Percentiles rank a stretch among this genome's conserved stretches.
phyloP scores from a whole-genome alignment of 2,797 vertebrate genomes.

The Pteropus rufus region DNA sequence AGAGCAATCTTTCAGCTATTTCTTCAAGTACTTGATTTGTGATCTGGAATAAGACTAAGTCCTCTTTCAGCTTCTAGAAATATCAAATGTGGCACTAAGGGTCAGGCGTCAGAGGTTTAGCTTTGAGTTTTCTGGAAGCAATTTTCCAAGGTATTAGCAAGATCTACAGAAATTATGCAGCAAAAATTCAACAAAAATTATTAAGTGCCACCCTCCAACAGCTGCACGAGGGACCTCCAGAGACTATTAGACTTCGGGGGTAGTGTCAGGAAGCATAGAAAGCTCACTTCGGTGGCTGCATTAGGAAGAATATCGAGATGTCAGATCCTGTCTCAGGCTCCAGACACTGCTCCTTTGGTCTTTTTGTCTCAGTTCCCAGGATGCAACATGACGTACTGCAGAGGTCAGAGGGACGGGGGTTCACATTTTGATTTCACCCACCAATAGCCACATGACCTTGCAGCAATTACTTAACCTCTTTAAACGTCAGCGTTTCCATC shows the following conservation, averaged over 20 bases:
- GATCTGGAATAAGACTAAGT: conserved; percentile 64
- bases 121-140: conserved; percentile 27
- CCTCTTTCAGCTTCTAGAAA: conserved; percentile 41
- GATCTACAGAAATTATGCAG: neutral
- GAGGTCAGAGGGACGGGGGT: neutral
- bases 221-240: neutral
- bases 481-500: neutral
- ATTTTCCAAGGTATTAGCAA: neutral
- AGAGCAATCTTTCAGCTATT: conserved; percentile 63
- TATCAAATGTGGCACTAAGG: neutral
- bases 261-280: neutral
- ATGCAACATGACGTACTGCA: neutral
- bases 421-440: neutral
- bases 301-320: neutral
- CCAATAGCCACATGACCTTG: neutral
- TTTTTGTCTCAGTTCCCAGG: neutral
- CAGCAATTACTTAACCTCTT: neutral
- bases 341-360: neutral
- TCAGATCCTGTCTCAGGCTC: neutral
- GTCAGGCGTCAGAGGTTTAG: neutral
- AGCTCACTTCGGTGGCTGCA: neutral
- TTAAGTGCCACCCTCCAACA: neutral
- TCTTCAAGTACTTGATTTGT: conserved; percentile 59
- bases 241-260: neutral
- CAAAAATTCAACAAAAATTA: neutral